Evolutionary conservation across 2,888 invertebrate species (phyloP).

Genomic region (Drosophila fulvimacula): DNA sequence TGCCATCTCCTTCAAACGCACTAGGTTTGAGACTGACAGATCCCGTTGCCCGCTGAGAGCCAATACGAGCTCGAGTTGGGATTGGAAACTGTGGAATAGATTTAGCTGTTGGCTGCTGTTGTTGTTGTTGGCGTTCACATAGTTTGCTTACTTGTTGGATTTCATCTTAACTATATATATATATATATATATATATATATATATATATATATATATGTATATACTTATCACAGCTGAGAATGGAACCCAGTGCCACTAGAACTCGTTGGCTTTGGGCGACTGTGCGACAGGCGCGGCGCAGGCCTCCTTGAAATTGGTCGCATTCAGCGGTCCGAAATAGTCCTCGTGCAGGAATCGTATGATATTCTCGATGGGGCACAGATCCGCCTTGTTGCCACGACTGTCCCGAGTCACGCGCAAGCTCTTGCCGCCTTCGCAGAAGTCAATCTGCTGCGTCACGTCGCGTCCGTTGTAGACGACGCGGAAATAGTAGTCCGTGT

Average conservation of each 20-base stretch:
- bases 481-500: slow-evolving; percentile 90
- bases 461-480: slow-evolving; percentile 94
- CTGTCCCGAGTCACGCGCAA: slow-evolving; percentile 86
- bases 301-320: slow-evolving; percentile 95
- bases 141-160: slow-evolving; percentile 10
- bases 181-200: slow-evolving; percentile 19
- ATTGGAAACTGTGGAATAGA: neutral
- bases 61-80: neutral
- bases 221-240: slow-evolving; percentile 68
- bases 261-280: slow-evolving; percentile 82
- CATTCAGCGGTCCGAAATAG: slow-evolving; percentile 92
- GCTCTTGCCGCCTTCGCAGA: slow-evolving; percentile 89
- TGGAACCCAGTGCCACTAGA: slow-evolving; percentile 56
- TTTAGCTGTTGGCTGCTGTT: neutral
- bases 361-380: slow-evolving; percentile 95
- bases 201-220: slow-evolving; percentile 26
- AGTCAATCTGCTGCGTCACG: slow-evolving; percentile 91
- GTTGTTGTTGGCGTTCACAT: slow-evolving; percentile 3
- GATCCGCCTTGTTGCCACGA: slow-evolving; percentile 86
- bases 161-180: slow-evolving; percentile 10
- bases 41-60: neutral
- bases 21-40: neutral
- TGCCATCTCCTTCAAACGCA: neutral
- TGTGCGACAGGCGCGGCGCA: slow-evolving; percentile 86
- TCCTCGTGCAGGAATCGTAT: slow-evolving; percentile 94